These are phyloP conservation scores for Centrocercus urophasianus DNA, from an alignment of 2,113 vertebrate species.

Conservation along the genomic window DNA sequence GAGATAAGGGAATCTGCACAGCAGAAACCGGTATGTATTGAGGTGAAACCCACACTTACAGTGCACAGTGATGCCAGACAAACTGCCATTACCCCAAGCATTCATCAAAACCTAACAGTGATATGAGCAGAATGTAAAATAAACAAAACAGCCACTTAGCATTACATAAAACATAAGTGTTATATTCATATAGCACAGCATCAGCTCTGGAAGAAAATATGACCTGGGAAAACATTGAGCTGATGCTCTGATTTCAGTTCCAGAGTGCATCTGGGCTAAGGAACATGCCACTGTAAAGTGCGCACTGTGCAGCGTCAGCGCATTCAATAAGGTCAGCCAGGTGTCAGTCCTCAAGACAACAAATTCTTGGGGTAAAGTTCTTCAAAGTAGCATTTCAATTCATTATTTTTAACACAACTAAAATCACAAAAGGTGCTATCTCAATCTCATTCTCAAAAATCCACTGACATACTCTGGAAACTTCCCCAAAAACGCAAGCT, in stretches of 20 bases:
- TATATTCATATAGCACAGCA: neutral
- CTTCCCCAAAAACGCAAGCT: rapidly evolving
- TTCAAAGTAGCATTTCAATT: neutral
- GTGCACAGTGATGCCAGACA: neutral
- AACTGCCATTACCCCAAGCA: neutral
- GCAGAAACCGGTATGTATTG: rapidly evolving
- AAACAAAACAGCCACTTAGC: neutral
- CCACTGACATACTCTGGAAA: neutral
- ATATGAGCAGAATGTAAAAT: neutral
- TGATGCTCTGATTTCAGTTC: neutral
- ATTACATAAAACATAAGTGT: neutral
- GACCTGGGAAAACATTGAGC: neutral
- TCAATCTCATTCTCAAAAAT: neutral
- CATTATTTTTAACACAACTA: neutral
- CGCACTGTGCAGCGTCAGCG: neutral
- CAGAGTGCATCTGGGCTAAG: neutral
- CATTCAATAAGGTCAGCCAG: neutral
- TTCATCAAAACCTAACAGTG: neutral
- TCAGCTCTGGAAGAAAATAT: neutral
- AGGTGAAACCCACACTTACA: neutral
- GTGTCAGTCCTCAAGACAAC: neutral
- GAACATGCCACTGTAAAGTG: neutral
- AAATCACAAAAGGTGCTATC: neutral
- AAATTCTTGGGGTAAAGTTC: neutral
- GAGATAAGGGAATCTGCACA: neutral